A percentile compares a stretch with the other conserved stretches of the same genome.
These are phyloP conservation scores for Mungos mungo DNA, from an alignment of 2,113 vertebrate genomes.

Conservation along the genomic window DNA sequence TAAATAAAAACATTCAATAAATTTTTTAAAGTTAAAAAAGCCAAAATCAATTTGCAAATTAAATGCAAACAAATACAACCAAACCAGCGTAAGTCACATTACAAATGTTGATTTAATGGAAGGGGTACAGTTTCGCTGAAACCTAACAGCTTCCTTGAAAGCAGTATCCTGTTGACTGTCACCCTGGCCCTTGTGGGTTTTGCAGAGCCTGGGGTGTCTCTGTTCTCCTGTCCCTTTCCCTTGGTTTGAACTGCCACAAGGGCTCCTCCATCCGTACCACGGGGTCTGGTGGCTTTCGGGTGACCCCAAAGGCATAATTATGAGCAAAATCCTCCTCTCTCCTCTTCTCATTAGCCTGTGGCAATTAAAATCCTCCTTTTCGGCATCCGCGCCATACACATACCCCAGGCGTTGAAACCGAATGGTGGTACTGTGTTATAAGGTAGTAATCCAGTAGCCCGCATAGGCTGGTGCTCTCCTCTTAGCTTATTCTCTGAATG, in stretches of 20 bases:
- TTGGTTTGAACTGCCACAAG: background rate
- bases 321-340: background rate
- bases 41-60: constrained; percentile 15
- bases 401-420: background rate
- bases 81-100: background rate
- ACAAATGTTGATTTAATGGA: background rate
- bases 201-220: background rate
- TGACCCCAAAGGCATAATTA: background rate
- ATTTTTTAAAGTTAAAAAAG: too few species aligned
- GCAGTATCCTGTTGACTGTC: background rate
- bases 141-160: background rate
- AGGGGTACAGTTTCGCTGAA: background rate
- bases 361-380: background rate
- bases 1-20: too few species aligned
- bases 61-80: constrained; percentile 14
- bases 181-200: background rate
- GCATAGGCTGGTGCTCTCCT: background rate
- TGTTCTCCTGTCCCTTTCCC: background rate
- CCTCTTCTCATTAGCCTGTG: background rate
- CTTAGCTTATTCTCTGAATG: background rate
- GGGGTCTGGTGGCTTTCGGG: background rate
- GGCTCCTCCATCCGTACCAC: background rate
- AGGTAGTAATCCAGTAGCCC: background rate
- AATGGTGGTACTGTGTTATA: background rate
- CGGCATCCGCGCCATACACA: background rate